These are phyloP conservation scores for Decapterus maruadsi DNA, from an alignment of 2,797 vertebrate genomes.

Conservation along the genomic window DNA sequence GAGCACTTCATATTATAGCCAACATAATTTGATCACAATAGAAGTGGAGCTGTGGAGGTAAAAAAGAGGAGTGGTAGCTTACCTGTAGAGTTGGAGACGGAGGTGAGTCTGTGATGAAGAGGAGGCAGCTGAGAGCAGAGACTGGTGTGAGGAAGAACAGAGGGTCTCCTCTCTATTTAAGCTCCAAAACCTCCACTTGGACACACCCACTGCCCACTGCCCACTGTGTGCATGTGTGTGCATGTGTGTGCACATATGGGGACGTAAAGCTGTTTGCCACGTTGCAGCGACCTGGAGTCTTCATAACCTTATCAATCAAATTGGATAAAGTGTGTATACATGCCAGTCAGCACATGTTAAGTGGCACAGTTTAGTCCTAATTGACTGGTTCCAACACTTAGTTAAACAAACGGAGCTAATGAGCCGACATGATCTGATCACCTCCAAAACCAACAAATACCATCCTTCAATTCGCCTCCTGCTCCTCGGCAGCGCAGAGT, in stretches of 20 bases:
- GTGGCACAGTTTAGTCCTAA: slow-evolving; percentile 24
- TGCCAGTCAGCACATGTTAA: slow-evolving; percentile 14
- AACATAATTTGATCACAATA: too few relatives aligned
- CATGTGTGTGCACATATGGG: background rate
- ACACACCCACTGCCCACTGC: background rate
- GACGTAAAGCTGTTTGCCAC: background rate
- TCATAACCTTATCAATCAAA: background rate
- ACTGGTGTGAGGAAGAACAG: slow-evolving; percentile 65
- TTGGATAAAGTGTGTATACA: background rate
- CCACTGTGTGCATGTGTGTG: background rate
- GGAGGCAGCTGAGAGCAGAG: slow-evolving; percentile 45
- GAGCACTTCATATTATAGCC: background rate
- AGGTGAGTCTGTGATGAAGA: slow-evolving; percentile 66
- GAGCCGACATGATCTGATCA: slow-evolving; percentile 62
- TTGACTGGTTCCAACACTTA: slow-evolving; percentile 48
- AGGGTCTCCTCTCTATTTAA: slow-evolving; percentile 65
- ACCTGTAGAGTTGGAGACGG: slow-evolving; percentile 31
- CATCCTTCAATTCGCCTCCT: slow-evolving; percentile 26
- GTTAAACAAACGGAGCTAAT: slow-evolving; percentile 70
- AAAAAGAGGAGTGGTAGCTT: background rate
- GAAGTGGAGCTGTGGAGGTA: too few relatives aligned
- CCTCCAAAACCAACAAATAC: slow-evolving; percentile 35
- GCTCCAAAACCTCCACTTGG: slow-evolving; percentile 25
- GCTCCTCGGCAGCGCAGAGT: slow-evolving; percentile 16
- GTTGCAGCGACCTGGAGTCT: background rate